Evolutionary conservation across 2,888 invertebrate species (phyloP).

Genomic region (Octonoba sinensis): DNA sequence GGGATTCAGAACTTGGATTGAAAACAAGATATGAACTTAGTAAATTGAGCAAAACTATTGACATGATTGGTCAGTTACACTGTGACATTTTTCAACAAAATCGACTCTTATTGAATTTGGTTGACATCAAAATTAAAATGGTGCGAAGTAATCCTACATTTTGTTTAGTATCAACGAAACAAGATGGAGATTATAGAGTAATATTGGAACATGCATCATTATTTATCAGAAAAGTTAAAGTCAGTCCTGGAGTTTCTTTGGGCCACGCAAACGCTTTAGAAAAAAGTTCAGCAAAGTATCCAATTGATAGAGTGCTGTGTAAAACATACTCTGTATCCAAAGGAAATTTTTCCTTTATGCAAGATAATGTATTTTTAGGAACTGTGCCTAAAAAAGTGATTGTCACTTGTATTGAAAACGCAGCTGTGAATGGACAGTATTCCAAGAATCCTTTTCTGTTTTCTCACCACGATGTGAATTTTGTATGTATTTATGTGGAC

Average conservation of each 20-base stretch:
- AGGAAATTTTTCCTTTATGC: no score
- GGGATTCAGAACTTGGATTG: conserved; percentile 2
- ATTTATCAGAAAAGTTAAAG: conserved; percentile 63
- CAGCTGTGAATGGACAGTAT: conserved; percentile 65
- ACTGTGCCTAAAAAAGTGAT: no score
- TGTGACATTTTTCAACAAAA: conserved; percentile 41
- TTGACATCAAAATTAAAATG: conserved; percentile 34
- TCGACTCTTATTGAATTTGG: conserved; percentile 8
- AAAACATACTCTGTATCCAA: no score
- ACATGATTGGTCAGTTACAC: conserved; percentile 45
- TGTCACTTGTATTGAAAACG: conserved; percentile 63
- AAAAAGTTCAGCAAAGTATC: no score
- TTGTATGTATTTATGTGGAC: conserved; percentile 65
- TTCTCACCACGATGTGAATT: conserved; percentile 65
- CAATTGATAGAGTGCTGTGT: no score
- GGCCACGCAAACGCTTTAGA: no score
- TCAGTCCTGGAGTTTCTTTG: no score
- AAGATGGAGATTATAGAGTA: conserved; percentile 40
- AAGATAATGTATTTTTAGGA: no score
- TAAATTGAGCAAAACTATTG: conserved; percentile 10
- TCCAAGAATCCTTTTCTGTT: conserved; percentile 66
- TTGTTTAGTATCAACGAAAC: neutral
- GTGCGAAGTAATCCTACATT: conserved; percentile 25
- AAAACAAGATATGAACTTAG: neutral
- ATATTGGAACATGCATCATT: conserved; percentile 37